Evolutionary conservation across 2,797 vertebrate genomes (phyloP), one percentile per base, ranked within the genome.

Genomic region (Sylvia borin): DNA sequence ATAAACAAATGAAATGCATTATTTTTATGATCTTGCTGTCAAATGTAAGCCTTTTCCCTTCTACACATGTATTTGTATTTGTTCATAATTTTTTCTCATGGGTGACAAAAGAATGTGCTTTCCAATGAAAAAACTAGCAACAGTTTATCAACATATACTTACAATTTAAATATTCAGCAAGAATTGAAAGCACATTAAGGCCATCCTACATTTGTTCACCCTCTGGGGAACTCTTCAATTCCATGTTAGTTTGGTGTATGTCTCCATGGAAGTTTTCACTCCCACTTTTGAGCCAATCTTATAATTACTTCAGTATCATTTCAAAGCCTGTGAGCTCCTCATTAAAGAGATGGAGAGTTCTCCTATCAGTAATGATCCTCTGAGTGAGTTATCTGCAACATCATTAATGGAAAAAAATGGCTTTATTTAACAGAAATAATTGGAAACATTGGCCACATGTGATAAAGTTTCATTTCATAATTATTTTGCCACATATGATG

Each of bases 361-460:
- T 93, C 24, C 73, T 81, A 92, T 83, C 31, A 83, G 72, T 94
- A 96, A 90, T 92, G 93, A 92, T 90, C 58, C 82, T 84, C 85
- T 68, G 93, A 91, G 38, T 93, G 94, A 96, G 79, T 92, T 93
- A 95, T 92, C 62, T 92, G 51, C 70, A 83, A 78, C 79, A 90
- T 78, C 88, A 88, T 95, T 93, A 96, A 95, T 88, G 64, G 66
- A 74, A 95, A 96, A 96, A 92, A 92, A 96, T 94, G 54, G 15
- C 43, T 85, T 94, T 96, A 86, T 94, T 95, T 95, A 90, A 86
- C 92, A 94, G 76, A 93, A 95, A 95, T 95, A 97, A 96, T 95
- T 96, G 94, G 90, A 94, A 96, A 80, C 90, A 93, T 94, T 95
- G 93, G 76, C 83, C 79, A 93, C 66, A 43, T 93, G 53, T 92